Percentiles rank a stretch among this genome's conserved stretches.
These are phyloP conservation scores for Leuciscus waleckii DNA, from an alignment of 2,797 vertebrate species.

Conservation along the genomic window DNA sequence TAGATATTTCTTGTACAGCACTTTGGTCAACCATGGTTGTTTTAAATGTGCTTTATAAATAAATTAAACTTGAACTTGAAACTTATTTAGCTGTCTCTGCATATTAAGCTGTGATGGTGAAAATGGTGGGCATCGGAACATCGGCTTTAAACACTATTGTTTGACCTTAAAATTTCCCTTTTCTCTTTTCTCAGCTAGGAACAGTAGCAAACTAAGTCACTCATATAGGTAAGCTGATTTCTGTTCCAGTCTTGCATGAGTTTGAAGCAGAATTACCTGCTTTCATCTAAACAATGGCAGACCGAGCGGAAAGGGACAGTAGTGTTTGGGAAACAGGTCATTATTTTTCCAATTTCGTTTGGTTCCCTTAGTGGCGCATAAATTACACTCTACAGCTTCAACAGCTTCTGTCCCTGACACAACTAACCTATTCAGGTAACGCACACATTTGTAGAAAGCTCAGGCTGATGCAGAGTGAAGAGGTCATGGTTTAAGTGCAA, in stretches of 20 bases:
- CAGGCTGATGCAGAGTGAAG: slow-evolving; percentile 8
- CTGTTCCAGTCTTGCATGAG: background rate
- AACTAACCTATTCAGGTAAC: slow-evolving; percentile 26
- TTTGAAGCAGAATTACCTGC: background rate
- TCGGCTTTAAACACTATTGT: too few relatives aligned
- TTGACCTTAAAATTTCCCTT: too few relatives aligned
- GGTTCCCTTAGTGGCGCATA: background rate
- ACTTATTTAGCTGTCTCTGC: too few relatives aligned
- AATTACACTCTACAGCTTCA: slow-evolving; percentile 3
- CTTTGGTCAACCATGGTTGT: too few relatives aligned
- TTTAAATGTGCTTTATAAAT: too few relatives aligned
- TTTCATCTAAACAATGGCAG: background rate
- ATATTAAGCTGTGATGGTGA: too few relatives aligned
- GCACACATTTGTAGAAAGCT: slow-evolving; percentile 13
- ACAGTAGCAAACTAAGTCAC: background rate
- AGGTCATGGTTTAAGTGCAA: slow-evolving; percentile 48
- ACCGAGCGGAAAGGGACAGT: background rate
- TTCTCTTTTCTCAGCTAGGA: too few relatives aligned
- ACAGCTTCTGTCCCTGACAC: background rate
- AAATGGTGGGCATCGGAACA: too few relatives aligned
- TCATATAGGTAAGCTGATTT: background rate
- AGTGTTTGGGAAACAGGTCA: background rate
- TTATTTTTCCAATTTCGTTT: background rate
- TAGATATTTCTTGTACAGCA: too few relatives aligned
- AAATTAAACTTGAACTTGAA: too few relatives aligned